Base-by-base conservation (phyloP, 2,888 invertebrate species). In the Aproaerema taeniolella region DNA sequence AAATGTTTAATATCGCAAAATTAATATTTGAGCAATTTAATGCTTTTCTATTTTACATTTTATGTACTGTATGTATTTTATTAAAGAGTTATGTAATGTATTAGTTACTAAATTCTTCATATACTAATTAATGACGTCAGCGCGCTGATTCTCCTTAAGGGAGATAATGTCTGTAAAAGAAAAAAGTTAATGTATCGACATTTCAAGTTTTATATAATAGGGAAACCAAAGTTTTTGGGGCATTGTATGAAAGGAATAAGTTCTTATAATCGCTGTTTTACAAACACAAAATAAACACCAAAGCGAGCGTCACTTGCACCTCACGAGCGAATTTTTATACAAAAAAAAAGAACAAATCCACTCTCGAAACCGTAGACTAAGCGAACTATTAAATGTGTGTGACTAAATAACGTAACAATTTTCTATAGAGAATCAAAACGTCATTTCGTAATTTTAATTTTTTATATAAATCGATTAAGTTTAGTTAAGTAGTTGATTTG, bases 351-450 rank as follows among this genome's bases (percentile, higher is more conserved):
- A 34, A 53, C 65, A 68, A 70, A 65, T 62, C 66, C 70, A 63
- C 72, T 69, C 78, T 76, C 78, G 76, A 67, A 69, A 63, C 61
- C 55, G 46, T 76, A 80, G 73, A 52, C 41, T 81, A 77, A 80
- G 77, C 71, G 70, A 77, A 73, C 64, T 68, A 61, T 64, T 67
- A 58, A 20, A 61, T 64, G 71, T 70, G 83, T 80, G 81, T 79
- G 73, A 80, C 68, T 75, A 77, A 68, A 61, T 20, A 69, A 71
- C 66, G 64, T 73, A 73, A 74, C 67, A 68, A 71, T 78, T 78
- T 85, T 85, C 75, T 86, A 83, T 79, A 74, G 67, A 74, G 70
- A 70, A 71, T 62, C 67, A 69, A 69, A 65, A 66, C 61, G 63
- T 60, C 61, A 58, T 53, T 55, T 47, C 59, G 52, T 38, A 32